phyloP scores from a whole-genome alignment of 2,113 vertebrate species.

The Acanthochromis polyacanthus region DNA sequence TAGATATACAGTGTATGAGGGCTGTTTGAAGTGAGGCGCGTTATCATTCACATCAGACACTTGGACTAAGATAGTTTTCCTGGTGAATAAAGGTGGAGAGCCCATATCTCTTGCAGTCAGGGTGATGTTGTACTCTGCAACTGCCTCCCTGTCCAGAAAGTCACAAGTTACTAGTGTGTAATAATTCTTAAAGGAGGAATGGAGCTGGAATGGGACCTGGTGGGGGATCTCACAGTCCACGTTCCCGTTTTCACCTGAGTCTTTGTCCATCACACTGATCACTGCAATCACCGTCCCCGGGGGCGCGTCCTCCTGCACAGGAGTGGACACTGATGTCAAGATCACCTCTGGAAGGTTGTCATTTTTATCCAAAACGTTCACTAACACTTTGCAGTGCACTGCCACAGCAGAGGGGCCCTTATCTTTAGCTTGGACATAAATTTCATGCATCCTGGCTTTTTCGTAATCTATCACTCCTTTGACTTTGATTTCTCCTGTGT shows the following conservation, averaged over 20 bases:
- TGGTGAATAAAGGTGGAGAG: constrained; percentile 82
- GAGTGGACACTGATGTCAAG: constrained; percentile 82
- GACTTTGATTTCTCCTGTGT: constrained; percentile 83
- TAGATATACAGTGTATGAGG: constrained; percentile 87
- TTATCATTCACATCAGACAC: constrained; percentile 90
- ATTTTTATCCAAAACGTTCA: constrained; percentile 81
- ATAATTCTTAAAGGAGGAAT: constrained; percentile 91
- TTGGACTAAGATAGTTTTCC: constrained; percentile 82
- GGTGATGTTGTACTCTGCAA: constrained; percentile 87
- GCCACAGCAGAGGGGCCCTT: constrained; percentile 89
- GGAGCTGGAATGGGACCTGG: constrained; percentile 87
- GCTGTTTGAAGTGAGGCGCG: constrained; percentile 86
- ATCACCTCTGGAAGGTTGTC: constrained; percentile 83
- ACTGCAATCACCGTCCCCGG: constrained; percentile 89
- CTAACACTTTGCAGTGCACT: constrained; percentile 88
- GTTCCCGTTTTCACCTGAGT: constrained; percentile 87
- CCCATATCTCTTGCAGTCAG: constrained; percentile 87
- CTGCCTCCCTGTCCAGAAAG: constrained; percentile 86
- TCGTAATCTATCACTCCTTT: constrained; percentile 85
- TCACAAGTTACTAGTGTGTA: constrained; percentile 89
- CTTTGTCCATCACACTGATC: constrained; percentile 89
- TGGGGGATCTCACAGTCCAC: constrained; percentile 87
- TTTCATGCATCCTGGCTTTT: constrained; percentile 86
- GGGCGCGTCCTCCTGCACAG: constrained; percentile 85
- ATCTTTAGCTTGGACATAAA: constrained; percentile 92